Conservation (phyloP, 1,140 invertebrate species). For the Drosophila trapezifrons region DNA sequence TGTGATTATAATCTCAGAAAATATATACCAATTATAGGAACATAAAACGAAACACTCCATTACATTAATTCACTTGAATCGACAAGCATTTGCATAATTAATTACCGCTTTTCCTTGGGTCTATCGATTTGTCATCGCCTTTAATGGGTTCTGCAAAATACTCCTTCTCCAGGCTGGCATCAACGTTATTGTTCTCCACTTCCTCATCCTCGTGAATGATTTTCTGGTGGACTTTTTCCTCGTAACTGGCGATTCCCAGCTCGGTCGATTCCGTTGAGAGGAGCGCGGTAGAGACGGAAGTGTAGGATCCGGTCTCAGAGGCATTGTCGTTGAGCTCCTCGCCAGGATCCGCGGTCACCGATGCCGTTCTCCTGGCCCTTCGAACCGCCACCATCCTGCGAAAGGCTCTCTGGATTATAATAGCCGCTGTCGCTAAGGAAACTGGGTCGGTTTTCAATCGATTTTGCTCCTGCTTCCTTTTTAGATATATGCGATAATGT, state of each 20-base stretch:
- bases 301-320: conserved; percentile 72
- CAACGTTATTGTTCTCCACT: conserved; percentile 64
- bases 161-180: conserved; percentile 30
- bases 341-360: conserved; percentile 34
- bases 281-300: conserved; percentile 71
- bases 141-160: conserved; percentile 33
- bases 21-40: neutral
- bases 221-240: conserved; percentile 66
- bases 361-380: conserved; percentile 29
- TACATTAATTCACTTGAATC: neutral
- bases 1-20: neutral
- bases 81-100: conserved; percentile 14
- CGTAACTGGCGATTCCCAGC: conserved; percentile 45
- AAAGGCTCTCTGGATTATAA: conserved; percentile 73
- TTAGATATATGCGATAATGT: conserved; percentile 53
- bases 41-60: conserved; percentile 10
- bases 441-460: conserved; percentile 24
- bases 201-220: conserved; percentile 70
- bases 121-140: conserved; percentile 39
- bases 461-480: conserved; percentile 26
- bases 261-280: conserved; percentile 71
- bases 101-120: conserved; percentile 51
- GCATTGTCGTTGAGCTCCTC: conserved; percentile 69
- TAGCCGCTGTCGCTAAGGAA: conserved; percentile 59
- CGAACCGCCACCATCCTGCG: conserved; percentile 47